These are phyloP conservation scores for Ceratitis capitata DNA, from an alignment of 1,140 invertebrate genomes.

Conservation along the genomic window DNA sequence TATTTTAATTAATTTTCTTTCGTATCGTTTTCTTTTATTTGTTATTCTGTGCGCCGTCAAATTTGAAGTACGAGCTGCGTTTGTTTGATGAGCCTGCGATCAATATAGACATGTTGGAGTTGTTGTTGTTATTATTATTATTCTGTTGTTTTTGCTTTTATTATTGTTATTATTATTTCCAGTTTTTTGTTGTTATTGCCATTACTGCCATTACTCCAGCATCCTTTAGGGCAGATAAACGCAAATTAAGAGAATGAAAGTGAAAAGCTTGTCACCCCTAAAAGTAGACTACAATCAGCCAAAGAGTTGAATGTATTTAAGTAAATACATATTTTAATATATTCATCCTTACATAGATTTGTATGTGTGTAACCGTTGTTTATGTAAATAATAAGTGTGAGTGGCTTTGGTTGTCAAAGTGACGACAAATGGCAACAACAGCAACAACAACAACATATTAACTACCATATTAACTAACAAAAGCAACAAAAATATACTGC, in stretches of 20 bases:
- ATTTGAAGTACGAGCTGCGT: background rate
- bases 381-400: background rate
- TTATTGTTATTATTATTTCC: background rate
- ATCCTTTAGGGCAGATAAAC: constrained; percentile 22
- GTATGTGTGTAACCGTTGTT: background rate
- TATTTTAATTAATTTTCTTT: no score
- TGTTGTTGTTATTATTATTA: background rate
- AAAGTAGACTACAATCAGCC: constrained; percentile 8
- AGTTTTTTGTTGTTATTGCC: background rate
- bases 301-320: no score
- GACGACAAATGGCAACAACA: constrained; percentile 12
- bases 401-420: constrained; percentile 23
- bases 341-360: background rate
- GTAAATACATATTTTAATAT: background rate
- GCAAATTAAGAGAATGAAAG: constrained; percentile 40
- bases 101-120: background rate
- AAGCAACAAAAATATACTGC: background rate
- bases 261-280: constrained; percentile 40
- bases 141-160: background rate
- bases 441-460: background rate
- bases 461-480: background rate
- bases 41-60: no score
- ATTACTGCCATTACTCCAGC: background rate
- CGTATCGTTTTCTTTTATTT: no score
- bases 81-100: constrained; percentile 8